Evolutionary conservation across 2,888 invertebrate species (phyloP).

Genomic region (Sinotaia quadrata): DNA sequence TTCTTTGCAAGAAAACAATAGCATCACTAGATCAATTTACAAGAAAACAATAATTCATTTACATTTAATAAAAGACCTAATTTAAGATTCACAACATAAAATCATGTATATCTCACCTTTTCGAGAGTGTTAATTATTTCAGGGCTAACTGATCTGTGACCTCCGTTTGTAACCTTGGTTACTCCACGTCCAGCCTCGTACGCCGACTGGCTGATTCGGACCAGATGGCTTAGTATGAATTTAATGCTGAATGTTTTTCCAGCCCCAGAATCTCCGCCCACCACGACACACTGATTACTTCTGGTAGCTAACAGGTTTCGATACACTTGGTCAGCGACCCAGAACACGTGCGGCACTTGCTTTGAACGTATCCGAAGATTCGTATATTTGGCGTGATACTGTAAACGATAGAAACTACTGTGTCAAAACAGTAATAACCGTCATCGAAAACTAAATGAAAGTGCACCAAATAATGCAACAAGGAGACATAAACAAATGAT

Average conservation of each 20-base stretch:
- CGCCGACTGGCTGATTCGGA: slow-evolving; percentile 30
- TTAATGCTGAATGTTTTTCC: slow-evolving; percentile 64
- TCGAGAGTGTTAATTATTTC: slow-evolving; percentile 49
- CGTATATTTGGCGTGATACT: slow-evolving; percentile 46
- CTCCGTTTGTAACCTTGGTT: neutral
- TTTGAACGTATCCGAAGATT: slow-evolving; percentile 34
- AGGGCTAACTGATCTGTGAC: neutral
- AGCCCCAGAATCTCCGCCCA: slow-evolving; percentile 61
- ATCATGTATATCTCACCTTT: too few species aligned
- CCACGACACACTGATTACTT: slow-evolving; percentile 52
- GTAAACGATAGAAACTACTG: neutral
- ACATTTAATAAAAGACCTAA: too few species aligned
- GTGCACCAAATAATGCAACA: neutral
- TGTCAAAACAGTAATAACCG: neutral
- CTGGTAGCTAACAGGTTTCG: slow-evolving; percentile 35
- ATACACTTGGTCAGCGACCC: slow-evolving; percentile 54
- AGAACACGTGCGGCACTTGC: slow-evolving; percentile 55
- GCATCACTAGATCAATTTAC: too few species aligned
- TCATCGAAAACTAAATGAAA: neutral
- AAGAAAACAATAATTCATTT: too few species aligned
- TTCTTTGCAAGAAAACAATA: too few species aligned
- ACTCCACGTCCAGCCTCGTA: neutral
- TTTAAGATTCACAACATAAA: too few species aligned
- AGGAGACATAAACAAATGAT: neutral
- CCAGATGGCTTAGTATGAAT: slow-evolving; percentile 56